Conservation (phyloP, 2,113 vertebrate genomes). For the Mustelus asterias region DNA sequence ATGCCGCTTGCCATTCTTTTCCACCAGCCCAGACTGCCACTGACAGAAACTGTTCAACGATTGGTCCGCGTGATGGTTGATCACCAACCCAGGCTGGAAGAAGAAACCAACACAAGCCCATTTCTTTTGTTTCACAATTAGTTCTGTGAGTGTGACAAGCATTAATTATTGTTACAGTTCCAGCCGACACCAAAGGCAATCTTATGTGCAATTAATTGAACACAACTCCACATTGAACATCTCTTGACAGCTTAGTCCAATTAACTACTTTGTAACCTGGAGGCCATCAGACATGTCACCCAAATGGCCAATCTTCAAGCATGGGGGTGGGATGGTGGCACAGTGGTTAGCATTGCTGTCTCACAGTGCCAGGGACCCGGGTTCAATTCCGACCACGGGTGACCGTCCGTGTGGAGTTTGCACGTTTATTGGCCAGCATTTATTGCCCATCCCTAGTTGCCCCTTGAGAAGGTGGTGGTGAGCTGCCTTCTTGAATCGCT, state of each 20-base stretch:
- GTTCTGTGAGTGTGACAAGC: neutral
- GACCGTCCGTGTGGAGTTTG: too few species aligned
- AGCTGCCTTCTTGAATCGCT: too few species aligned
- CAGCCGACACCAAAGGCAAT: neutral
- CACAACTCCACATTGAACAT: neutral
- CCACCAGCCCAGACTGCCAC: slow-evolving; percentile 87
- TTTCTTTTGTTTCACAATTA: slow-evolving; percentile 6
- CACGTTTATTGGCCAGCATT: too few species aligned
- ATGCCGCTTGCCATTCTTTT: slow-evolving; percentile 84
- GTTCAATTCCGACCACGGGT: too few species aligned
- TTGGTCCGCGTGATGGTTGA: slow-evolving; percentile 93
- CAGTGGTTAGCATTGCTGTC: too few species aligned
- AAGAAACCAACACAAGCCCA: slow-evolving; percentile 39
- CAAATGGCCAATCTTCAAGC: neutral
- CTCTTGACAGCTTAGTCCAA: neutral
- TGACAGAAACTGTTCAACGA: slow-evolving; percentile 97
- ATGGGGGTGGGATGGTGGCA: too few species aligned
- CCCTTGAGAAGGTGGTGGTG: too few species aligned
- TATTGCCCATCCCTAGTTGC: too few species aligned
- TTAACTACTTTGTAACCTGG: neutral
- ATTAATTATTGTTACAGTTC: neutral
- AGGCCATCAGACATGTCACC: neutral
- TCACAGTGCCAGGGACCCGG: too few species aligned
- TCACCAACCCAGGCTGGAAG: slow-evolving; percentile 72
- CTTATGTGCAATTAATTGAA: neutral